A percentile compares a stretch with the other conserved stretches of the same genome.
These are phyloP conservation scores for Sinocyclocheilus anshuiensis DNA, from an alignment of 2,113 vertebrate species.

Conservation along the genomic window DNA sequence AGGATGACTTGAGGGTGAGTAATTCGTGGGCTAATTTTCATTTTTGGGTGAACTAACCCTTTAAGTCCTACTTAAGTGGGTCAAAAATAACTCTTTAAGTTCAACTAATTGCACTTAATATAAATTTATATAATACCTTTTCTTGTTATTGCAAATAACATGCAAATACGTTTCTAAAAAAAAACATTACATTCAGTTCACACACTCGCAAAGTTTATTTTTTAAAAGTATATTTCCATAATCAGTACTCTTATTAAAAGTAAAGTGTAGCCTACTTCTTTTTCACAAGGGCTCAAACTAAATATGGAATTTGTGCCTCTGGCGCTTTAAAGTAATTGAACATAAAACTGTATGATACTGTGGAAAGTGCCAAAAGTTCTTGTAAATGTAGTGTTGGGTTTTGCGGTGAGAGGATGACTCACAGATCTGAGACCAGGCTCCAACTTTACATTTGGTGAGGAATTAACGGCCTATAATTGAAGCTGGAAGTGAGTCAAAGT, in stretches of 20 bases:
- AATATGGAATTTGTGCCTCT: background rate
- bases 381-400: background rate
- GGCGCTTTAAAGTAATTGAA: background rate
- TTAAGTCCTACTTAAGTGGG: background rate
- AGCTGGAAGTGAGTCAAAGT: constrained; percentile 32
- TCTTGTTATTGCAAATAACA: background rate
- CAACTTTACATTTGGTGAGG: background rate
- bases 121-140: background rate
- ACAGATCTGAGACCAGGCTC: background rate
- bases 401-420: background rate
- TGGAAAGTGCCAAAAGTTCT: background rate
- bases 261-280: background rate
- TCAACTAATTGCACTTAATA: background rate
- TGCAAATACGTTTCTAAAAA: background rate
- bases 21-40: too few relatives aligned
- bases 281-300: background rate
- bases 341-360: background rate
- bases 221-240: background rate
- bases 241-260: background rate
- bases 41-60: too few relatives aligned
- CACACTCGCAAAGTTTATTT: background rate
- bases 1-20: too few relatives aligned
- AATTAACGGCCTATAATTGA: constrained; percentile 26
- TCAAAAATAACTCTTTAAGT: background rate
- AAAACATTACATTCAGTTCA: background rate